Evolutionary conservation across 1,140 invertebrate genomes (phyloP).

Genomic region (Psix sp.): DNA sequence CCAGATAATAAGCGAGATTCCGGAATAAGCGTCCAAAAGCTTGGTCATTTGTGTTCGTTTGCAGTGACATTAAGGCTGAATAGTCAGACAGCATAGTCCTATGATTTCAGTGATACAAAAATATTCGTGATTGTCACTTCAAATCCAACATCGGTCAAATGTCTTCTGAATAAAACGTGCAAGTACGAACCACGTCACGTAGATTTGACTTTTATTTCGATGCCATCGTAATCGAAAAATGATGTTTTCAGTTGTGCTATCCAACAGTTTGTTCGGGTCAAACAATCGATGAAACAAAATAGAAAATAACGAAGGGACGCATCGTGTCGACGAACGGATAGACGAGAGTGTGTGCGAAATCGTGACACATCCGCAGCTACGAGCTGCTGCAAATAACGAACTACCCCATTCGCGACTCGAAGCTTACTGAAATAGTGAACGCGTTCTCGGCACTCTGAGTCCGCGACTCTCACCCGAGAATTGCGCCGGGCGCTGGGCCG

Average conservation of each 20-base stretch:
- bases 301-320: not conserved
- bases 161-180: too few relatives aligned
- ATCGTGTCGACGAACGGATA: not conserved
- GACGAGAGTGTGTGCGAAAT: slow-evolving; percentile 9
- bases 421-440: slow-evolving; percentile 49
- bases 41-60: slow-evolving; percentile 1
- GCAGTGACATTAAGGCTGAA: slow-evolving; percentile 27
- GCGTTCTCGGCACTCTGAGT: slow-evolving; percentile 35
- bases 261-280: too few relatives aligned
- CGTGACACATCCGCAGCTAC: slow-evolving; percentile 41
- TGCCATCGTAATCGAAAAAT: too few relatives aligned
- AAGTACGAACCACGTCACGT: too few relatives aligned
- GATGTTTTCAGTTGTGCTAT: too few relatives aligned
- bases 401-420: slow-evolving; percentile 58
- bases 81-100: slow-evolving; percentile 25
- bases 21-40: not conserved
- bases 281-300: too few relatives aligned
- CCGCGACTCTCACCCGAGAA: slow-evolving; percentile 19
- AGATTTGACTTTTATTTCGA: too few relatives aligned
- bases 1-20: not conserved
- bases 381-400: slow-evolving; percentile 55
- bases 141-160: too few relatives aligned
- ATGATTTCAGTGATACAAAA: slow-evolving; percentile 20
- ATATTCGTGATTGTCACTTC: slow-evolving; percentile 35
- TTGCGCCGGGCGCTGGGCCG: slow-evolving; percentile 53